A percentile compares a stretch with the other conserved stretches of the same genome.
Conservation (phyloP, 2,797 vertebrate genomes). For the Oophaga sylvatica region DNA sequence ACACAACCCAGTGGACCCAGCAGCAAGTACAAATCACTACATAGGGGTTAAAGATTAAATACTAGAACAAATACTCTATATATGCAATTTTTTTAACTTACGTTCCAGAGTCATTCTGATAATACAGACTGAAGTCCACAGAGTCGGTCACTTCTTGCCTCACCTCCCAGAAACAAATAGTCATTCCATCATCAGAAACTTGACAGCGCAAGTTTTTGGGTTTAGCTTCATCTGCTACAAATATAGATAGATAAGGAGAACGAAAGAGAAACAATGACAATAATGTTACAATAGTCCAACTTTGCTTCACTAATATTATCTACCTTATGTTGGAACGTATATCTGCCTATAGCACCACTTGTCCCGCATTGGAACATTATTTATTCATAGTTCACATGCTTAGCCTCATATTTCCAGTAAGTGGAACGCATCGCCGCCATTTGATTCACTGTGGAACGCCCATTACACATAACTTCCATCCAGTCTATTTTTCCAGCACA, state of each 20-base stretch:
- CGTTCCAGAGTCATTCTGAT: not conserved
- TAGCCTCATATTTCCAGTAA: no score
- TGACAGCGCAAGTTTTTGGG: slow-evolving; percentile 33
- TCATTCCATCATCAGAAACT: not conserved
- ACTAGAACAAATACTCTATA: not conserved
- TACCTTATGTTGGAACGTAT: not conserved
- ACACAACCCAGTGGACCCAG: no score
- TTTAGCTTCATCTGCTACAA: slow-evolving; percentile 38
- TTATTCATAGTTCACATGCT: no score
- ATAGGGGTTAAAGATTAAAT: no score
- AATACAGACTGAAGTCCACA: slow-evolving; percentile 23
- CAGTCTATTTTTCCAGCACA: no score
- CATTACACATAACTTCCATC: no score
- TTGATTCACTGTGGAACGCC: no score
- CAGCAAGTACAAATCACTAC: no score
- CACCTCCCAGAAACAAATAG: slow-evolving; percentile 19
- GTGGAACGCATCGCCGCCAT: no score
- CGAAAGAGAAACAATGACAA: not conserved
- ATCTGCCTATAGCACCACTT: no score
- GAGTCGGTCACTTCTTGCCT: slow-evolving; percentile 32
- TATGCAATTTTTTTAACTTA: slow-evolving; percentile 14
- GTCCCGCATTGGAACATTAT: no score
- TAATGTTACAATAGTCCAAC: not conserved
- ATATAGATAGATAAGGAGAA: not conserved
- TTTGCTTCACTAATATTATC: no score